These are phyloP conservation scores for Melanotaenia maccullochi DNA, from an alignment of 2,797 vertebrate genomes.

Conservation along the genomic window DNA sequence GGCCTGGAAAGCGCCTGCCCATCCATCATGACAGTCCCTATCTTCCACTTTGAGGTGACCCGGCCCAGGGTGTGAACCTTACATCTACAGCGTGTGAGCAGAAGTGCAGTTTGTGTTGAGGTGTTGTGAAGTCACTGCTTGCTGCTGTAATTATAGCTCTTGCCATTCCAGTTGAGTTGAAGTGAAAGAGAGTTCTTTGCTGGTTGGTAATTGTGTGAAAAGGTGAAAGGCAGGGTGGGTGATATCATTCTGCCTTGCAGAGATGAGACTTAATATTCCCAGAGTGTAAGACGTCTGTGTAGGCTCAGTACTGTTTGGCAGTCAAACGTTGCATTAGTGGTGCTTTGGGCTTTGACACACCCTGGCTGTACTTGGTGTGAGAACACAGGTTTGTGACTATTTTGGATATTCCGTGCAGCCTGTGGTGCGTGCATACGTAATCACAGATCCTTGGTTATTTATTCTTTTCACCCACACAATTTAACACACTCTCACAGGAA, in stretches of 20 bases:
- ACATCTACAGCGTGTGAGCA: conserved; percentile 49
- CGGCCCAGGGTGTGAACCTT: conserved; percentile 46
- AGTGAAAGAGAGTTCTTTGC: conserved; percentile 28
- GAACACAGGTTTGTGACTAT: conserved; percentile 75
- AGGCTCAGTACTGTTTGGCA: conserved; percentile 70
- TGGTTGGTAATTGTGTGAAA: conserved; percentile 62
- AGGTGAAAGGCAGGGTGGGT: conserved; percentile 65
- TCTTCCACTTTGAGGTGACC: conserved; percentile 40
- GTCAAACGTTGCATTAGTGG: conserved; percentile 71
- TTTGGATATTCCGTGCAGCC: conserved; percentile 62
- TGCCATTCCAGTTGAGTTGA: conserved; percentile 33
- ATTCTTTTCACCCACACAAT: conserved; percentile 48
- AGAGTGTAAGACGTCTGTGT: conserved; percentile 36
- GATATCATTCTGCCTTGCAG: conserved; percentile 57
- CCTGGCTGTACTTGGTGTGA: conserved; percentile 68
- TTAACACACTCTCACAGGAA: conserved; percentile 26
- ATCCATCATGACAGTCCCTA: conserved; percentile 73
- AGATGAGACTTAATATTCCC: conserved; percentile 71
- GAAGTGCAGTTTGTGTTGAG: conserved; percentile 28
- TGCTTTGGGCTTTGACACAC: conserved; percentile 70
- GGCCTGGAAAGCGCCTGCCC: conserved; percentile 67
- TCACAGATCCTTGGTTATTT: conserved; percentile 64
- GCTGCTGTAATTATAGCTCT: conserved; percentile 70
- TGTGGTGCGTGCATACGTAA: conserved; percentile 62
- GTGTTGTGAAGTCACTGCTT: conserved; percentile 48